Conservation (phyloP, 2,113 vertebrate species). For the Natator depressus region DNA sequence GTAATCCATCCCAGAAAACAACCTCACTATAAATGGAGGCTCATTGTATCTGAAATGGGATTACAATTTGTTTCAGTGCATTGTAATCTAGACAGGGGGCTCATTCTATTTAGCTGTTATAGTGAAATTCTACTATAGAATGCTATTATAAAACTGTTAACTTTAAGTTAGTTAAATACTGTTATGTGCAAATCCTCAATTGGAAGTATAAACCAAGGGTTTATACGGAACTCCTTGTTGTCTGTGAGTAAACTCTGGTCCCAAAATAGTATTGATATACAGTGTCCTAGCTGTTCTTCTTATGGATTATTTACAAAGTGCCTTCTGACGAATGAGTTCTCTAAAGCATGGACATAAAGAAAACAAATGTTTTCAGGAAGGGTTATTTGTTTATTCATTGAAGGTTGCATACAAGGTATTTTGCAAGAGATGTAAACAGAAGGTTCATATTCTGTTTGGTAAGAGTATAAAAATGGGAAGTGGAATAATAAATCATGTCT, state of each 20-base stretch:
- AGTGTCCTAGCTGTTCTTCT: neutral
- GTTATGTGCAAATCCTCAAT: neutral
- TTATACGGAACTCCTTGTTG: slow-evolving; percentile 12
- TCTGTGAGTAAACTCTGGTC: neutral
- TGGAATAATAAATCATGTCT: neutral
- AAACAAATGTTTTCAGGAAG: neutral
- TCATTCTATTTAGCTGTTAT: neutral
- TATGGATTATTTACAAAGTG: neutral
- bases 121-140: neutral
- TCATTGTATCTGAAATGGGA: neutral
- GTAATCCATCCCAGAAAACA: neutral
- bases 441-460: neutral
- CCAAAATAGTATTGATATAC: neutral
- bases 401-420: neutral
- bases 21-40: neutral
- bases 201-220: neutral
- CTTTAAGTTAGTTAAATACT: neutral
- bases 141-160: neutral
- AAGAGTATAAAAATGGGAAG: neutral
- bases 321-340: neutral
- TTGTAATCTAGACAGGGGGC: neutral
- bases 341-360: neutral
- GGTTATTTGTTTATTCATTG: neutral
- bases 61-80: neutral
- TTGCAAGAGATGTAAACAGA: rapidly evolving